Conservation (phyloP, 2,888 invertebrate species). For the Cerastoderma edule region DNA sequence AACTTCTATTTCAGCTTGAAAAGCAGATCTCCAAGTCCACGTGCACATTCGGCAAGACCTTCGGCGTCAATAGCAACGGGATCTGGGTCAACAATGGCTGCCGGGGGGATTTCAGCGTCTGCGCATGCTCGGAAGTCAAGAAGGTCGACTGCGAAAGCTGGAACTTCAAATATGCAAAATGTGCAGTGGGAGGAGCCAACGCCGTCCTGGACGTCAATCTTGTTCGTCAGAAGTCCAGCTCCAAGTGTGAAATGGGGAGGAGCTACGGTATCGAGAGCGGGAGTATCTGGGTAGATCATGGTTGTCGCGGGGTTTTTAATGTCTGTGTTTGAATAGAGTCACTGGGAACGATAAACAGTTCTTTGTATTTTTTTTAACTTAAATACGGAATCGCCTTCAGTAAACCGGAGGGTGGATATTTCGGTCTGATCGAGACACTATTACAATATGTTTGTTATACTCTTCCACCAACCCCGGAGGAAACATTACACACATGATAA, state of each 20-base stretch:
- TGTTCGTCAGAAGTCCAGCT: not conserved
- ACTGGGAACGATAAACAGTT: no score
- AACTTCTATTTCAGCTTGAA: constrained; percentile 3
- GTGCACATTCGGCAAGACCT: not conserved
- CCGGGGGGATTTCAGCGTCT: constrained; percentile 10
- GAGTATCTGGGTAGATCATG: constrained; percentile 24
- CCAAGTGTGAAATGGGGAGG: not conserved
- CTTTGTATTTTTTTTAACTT: no score
- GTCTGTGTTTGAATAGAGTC: constrained; percentile 21
- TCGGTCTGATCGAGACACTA: no score
- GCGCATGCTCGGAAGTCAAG: constrained; percentile 6
- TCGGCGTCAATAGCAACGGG: not conserved
- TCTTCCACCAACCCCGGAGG: no score
- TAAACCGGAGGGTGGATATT: no score
- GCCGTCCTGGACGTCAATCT: constrained; percentile 1
- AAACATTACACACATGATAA: no score
- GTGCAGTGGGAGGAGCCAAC: not conserved
- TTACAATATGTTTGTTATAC: no score
- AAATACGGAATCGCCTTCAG: no score
- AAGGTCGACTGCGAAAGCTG: not conserved
- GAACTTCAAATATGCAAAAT: not conserved
- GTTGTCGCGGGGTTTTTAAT: constrained; percentile 18
- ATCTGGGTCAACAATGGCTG: constrained; percentile 10
- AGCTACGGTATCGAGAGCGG: constrained; percentile 14
- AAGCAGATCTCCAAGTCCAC: constrained; percentile 6